These are phyloP conservation scores for Musca domestica DNA, from an alignment of 1,140 invertebrate genomes.

Conservation along the genomic window DNA sequence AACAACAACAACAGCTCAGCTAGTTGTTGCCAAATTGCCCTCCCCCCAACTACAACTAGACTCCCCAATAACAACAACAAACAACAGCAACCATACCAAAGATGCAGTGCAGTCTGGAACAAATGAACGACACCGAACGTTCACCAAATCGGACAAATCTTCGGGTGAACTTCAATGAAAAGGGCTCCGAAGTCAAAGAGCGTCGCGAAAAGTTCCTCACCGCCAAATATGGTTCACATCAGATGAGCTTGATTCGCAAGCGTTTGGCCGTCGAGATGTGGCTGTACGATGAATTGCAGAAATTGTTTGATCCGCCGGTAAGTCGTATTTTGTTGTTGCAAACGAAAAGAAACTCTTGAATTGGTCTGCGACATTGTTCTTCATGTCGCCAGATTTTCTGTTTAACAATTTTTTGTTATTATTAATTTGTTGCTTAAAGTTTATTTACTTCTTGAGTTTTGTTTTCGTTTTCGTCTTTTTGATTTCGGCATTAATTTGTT, in stretches of 20 bases:
- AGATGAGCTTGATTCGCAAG: constrained; percentile 95
- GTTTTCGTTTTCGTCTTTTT: no score
- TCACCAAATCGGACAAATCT: constrained; percentile 76
- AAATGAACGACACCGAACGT: constrained; percentile 59
- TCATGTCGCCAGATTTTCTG: not conserved
- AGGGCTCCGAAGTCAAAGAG: constrained; percentile 79
- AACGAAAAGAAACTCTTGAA: not conserved
- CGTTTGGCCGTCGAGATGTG: constrained; percentile 94
- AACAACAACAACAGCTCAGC: no score
- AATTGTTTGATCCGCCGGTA: constrained; percentile 80
- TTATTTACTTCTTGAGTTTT: no score
- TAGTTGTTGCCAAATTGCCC: not conserved
- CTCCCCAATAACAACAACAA: not conserved
- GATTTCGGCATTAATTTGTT: no score
- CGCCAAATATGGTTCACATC: constrained; percentile 93
- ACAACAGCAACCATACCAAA: constrained; percentile 27
- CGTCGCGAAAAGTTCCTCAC: constrained; percentile 91
- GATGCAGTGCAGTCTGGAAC: constrained; percentile 53
- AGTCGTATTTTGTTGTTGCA: constrained; percentile 46
- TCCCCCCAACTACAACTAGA: not conserved
- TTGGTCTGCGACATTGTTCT: not conserved
- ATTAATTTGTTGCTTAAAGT: not conserved
- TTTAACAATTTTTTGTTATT: not conserved
- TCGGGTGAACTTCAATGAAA: constrained; percentile 85
- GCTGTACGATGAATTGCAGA: constrained; percentile 92